phyloP scores from a whole-genome alignment of 2,797 vertebrate genomes.

The Sebastes goodei region DNA sequence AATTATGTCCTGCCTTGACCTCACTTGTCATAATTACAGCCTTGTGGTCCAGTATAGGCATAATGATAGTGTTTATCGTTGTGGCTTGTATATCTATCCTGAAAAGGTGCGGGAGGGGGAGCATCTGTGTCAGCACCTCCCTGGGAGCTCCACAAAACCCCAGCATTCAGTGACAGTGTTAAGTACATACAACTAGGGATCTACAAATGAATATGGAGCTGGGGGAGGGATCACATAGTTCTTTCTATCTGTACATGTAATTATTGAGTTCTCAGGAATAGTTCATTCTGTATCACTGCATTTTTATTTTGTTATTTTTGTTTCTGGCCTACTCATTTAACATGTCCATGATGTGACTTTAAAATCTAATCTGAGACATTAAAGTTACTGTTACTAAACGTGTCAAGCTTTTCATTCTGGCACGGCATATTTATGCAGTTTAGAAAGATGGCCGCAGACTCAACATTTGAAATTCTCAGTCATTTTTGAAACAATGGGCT shows the following conservation, averaged over 20 bases:
- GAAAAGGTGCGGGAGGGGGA: slow-evolving; percentile 45
- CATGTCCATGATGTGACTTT: neutral
- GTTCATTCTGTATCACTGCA: slow-evolving; percentile 1
- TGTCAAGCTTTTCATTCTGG: neutral
- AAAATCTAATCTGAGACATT: neutral
- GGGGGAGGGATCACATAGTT: slow-evolving; percentile 16
- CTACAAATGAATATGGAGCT: slow-evolving; percentile 36
- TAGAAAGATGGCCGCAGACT: neutral
- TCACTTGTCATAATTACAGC: slow-evolving; percentile 74
- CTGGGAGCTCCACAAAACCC: slow-evolving; percentile 53
- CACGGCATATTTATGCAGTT: neutral
- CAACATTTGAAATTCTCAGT: neutral
- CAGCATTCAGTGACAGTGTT: slow-evolving; percentile 57
- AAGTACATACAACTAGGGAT: slow-evolving; percentile 52
- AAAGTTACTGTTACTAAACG: neutral
- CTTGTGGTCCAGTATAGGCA: slow-evolving; percentile 49
- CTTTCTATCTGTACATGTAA: slow-evolving; percentile 56
- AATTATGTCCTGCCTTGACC: slow-evolving; percentile 73
- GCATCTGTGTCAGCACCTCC: slow-evolving; percentile 49
- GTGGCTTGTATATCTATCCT: slow-evolving; percentile 65
- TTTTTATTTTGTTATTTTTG: neutral
- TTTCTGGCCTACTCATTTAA: neutral
- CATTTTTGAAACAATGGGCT: neutral
- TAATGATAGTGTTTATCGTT: slow-evolving; percentile 80
- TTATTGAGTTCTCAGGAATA: slow-evolving; percentile 43